Percentiles rank a stretch among this genome's conserved stretches.
Evolutionary conservation across 2,797 vertebrate genomes (phyloP).

Genomic region (Nyctalus aviator): DNA sequence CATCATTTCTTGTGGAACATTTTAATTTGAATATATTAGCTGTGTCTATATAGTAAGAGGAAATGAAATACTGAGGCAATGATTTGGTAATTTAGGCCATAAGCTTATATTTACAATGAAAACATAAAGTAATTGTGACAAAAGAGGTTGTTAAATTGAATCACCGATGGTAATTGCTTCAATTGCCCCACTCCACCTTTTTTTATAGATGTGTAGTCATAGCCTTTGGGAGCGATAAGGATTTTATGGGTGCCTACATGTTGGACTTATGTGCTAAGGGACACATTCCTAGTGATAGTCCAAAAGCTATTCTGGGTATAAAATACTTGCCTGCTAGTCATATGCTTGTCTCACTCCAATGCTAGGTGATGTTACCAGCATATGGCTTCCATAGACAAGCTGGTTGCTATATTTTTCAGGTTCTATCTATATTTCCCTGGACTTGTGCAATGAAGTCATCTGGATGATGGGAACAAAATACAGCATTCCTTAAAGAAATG

Average conservation of each 20-base stretch:
- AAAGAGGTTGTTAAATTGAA: slow-evolving; percentile 66
- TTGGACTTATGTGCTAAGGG: neutral
- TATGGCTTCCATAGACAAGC: neutral
- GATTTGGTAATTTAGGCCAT: slow-evolving; percentile 37
- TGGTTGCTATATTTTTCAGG: neutral
- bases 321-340: slow-evolving; percentile 35
- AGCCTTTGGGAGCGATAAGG: slow-evolving; percentile 49
- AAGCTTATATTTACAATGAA: slow-evolving; percentile 68
- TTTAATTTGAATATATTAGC: slow-evolving; percentile 36
- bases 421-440: slow-evolving; percentile 22
- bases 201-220: neutral
- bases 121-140: slow-evolving; percentile 68
- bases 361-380: slow-evolving; percentile 10
- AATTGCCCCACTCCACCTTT: slow-evolving; percentile 32
- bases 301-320: neutral
- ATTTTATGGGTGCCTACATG: neutral
- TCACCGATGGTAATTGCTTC: slow-evolving; percentile 58
- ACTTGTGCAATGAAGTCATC: neutral
- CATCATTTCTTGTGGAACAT: neutral
- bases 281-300: neutral
- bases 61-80: slow-evolving; percentile 37
- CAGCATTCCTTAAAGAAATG: slow-evolving; percentile 43
- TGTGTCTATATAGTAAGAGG: neutral
- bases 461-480: slow-evolving; percentile 39
- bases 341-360: neutral